Evolutionary conservation across 2,888 invertebrate genomes (phyloP).

Genomic region (Drosophila heteroneura): DNA sequence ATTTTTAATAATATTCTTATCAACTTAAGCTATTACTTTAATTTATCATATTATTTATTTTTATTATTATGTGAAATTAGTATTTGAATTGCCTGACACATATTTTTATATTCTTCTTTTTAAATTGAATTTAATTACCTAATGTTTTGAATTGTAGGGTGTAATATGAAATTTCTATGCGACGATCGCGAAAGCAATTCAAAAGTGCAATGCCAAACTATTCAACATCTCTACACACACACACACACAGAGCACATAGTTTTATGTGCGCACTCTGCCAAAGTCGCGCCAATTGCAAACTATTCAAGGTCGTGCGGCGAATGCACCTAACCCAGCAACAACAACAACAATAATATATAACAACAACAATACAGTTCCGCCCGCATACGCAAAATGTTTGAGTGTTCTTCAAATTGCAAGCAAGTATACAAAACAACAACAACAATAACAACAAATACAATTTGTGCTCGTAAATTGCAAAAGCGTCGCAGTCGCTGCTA

Average conservation of each 20-base stretch:
- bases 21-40: neutral
- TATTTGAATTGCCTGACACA: neutral
- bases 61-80: neutral
- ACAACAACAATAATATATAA: slow-evolving; percentile 18
- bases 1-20: neutral
- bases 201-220: slow-evolving; percentile 23
- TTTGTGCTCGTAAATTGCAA: slow-evolving; percentile 80
- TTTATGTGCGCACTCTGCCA: slow-evolving; percentile 69
- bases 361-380: slow-evolving; percentile 42
- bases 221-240: neutral
- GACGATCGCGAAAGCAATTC: slow-evolving; percentile 37
- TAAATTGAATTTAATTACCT: slow-evolving; percentile 1
- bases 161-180: slow-evolving; percentile 34
- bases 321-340: slow-evolving; percentile 61
- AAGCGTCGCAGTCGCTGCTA: slow-evolving; percentile 57
- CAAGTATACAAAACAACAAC: slow-evolving; percentile 44
- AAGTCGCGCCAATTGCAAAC: slow-evolving; percentile 64
- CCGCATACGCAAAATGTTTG: slow-evolving; percentile 76
- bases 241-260: slow-evolving; percentile 23
- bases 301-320: slow-evolving; percentile 73
- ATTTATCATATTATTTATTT: neutral
- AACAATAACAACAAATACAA: slow-evolving; percentile 52
- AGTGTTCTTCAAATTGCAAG: slow-evolving; percentile 68
- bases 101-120: neutral
- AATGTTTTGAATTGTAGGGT: slow-evolving; percentile 18